Base-by-base conservation (phyloP, 2,888 invertebrate genomes). In the Drosophila diplacantha region DNA sequence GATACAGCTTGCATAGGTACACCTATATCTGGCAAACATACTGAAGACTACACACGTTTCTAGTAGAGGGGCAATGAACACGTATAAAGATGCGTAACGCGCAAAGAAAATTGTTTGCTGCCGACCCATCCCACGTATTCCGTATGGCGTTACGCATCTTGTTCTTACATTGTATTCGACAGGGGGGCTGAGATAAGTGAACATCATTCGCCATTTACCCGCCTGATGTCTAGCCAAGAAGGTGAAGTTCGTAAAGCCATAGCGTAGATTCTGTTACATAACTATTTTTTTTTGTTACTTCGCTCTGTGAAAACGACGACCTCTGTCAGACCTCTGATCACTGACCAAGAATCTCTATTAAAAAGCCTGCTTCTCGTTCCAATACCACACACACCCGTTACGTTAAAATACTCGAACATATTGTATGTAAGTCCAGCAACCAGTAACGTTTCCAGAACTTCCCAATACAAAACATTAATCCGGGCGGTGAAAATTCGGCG, bases 301-400 rank as follows among this genome's bases (percentile, higher is more conserved):
- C 41, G 5, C 43, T 46, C 20, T 46, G 31, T 31, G 14, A 46
- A 20, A 46, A 31, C 44, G 29, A 44, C 44, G 55, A 55, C 44
- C 38, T 38, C 56, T 56, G 57, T 54, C 54, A 54, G 52, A 50
- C 24, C 32, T 38, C 31, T 56, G 46, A 56, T 38, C 55, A 69
- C 81, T 77, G 77, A 81, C 75, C 81, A 77, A 78, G 79, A 75
- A 77, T 81, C 77, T 69, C 54, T 81, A 75, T 78, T 66, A 22
- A 37, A 39, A 37, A 52, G 51, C 49, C 49, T 66, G 47, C 51
- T 66, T 49, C 52, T 41, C 41, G 26, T 39, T 47, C 29, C 46
- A 46, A 39, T 11, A 34, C 18, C n/a, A 38, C 32, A 43, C 47
- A 34, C 47, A 34, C 39, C 32, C 24, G 31, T 32, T 31, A 58